These are phyloP conservation scores for Colostygia pectinataria DNA, from an alignment of 2,888 invertebrate species.

Conservation along the genomic window DNA sequence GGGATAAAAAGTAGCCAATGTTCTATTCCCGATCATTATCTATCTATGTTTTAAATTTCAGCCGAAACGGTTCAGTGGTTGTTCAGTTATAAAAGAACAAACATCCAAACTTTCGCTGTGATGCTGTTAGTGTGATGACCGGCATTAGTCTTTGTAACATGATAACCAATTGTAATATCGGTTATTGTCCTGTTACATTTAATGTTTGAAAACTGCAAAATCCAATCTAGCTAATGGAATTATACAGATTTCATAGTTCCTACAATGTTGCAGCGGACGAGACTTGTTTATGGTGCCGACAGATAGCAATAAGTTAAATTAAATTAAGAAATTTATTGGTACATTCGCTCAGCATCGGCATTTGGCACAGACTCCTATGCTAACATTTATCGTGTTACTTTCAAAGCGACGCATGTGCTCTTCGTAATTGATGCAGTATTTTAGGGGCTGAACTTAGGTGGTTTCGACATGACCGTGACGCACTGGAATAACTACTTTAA, in stretches of 20 bases:
- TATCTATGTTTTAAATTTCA: too few relatives aligned
- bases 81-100: too few relatives aligned
- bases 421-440: constrained; percentile 26
- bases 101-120: too few relatives aligned
- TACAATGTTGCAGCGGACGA: constrained; percentile 44
- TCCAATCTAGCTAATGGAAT: constrained; percentile 36
- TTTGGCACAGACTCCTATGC: constrained; percentile 47
- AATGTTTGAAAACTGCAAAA: constrained; percentile 13
- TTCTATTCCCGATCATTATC: too few relatives aligned
- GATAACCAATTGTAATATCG: too few relatives aligned
- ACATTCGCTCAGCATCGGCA: constrained; percentile 45
- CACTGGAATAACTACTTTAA: too few relatives aligned
- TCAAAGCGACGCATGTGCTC: constrained; percentile 14
- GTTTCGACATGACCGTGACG: too few relatives aligned
- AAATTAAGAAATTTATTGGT: constrained; percentile 68
- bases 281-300: constrained; percentile 48
- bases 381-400: constrained; percentile 14
- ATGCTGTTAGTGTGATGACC: too few relatives aligned
- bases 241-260: constrained; percentile 22
- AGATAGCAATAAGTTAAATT: constrained; percentile 60
- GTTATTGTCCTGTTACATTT: background rate
- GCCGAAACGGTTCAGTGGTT: too few relatives aligned
- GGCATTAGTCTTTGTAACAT: too few relatives aligned
- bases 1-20: too few relatives aligned
- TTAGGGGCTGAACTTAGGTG: too few relatives aligned